Percentiles rank a stretch among this genome's conserved stretches.
Evolutionary conservation across 64 coral and sea anemone genomes (phyloP).

Genomic region (Trachythela sp.): DNA sequence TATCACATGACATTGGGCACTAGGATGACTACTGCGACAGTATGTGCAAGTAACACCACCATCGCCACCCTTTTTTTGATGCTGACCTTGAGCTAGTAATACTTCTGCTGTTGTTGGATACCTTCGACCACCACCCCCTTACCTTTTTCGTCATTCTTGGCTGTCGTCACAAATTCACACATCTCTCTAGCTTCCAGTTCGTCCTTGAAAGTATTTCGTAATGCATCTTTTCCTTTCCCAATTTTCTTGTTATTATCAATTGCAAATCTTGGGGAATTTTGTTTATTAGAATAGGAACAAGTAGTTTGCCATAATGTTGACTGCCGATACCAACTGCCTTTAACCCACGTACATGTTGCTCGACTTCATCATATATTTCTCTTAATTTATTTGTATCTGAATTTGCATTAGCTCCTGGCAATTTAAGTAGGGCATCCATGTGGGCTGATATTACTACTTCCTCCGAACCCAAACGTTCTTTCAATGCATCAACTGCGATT

Average conservation of each 20-base stretch:
- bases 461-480: background rate
- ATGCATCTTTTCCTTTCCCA: constrained; percentile 44
- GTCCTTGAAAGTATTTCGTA: constrained; percentile 44
- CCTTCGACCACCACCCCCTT: background rate
- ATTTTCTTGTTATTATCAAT: constrained; percentile 31
- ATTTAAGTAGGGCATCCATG: too few species aligned
- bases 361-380: constrained; percentile 18
- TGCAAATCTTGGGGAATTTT: constrained; percentile 44
- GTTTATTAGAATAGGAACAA: constrained; percentile 56
- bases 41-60: background rate
- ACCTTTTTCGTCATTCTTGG: constrained; percentile 4
- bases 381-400: too few species aligned
- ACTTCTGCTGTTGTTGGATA: constrained; percentile 1
- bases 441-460: constrained; percentile 2
- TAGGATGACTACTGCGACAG: constrained; percentile 23
- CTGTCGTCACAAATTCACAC: constrained; percentile 34
- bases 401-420: too few species aligned
- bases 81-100: constrained; percentile 24
- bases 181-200: constrained; percentile 50
- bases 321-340: constrained; percentile 30
- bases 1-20: constrained; percentile 19
- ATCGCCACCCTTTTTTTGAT: background rate
- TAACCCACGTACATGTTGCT: constrained; percentile 38
- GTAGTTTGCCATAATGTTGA: constrained; percentile 43
- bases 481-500: constrained; percentile 27